Evolutionary conservation across 2,113 vertebrate species (phyloP).

Genomic region (Phaethon lepturus): DNA sequence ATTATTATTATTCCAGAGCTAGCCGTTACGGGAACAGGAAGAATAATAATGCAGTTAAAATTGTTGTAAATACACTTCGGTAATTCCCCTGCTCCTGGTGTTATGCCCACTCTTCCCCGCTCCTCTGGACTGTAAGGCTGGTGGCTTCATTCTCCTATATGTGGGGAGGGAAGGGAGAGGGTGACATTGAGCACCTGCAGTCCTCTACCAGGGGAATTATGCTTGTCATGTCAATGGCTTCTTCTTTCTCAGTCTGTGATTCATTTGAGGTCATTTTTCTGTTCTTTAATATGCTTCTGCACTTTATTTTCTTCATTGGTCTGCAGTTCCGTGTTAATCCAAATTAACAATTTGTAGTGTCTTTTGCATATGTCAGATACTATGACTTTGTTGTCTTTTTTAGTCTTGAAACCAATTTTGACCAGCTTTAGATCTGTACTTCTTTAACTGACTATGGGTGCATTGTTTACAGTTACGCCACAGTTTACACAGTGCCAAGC

Average conservation of each 20-base stretch:
- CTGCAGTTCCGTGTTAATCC: neutral
- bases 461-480: neutral
- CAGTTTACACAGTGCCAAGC: neutral
- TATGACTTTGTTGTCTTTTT: neutral
- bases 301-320: accelerated
- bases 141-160: neutral
- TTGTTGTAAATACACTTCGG: neutral
- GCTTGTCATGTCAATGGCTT: neutral
- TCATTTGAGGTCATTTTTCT: neutral
- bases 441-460: neutral
- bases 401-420: neutral
- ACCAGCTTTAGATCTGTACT: neutral
- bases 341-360: neutral
- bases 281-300: neutral
- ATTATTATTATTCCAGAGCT: neutral
- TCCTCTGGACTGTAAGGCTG: neutral
- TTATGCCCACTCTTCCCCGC: neutral
- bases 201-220: neutral
- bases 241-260: neutral
- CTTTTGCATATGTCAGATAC: neutral
- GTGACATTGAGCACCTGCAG: neutral
- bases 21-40: neutral
- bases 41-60: neutral
- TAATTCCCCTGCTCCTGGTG: neutral
- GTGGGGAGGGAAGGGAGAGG: neutral